Evolutionary conservation across 2,888 invertebrate genomes (phyloP).

Genomic region (Drosophila anceps): DNA sequence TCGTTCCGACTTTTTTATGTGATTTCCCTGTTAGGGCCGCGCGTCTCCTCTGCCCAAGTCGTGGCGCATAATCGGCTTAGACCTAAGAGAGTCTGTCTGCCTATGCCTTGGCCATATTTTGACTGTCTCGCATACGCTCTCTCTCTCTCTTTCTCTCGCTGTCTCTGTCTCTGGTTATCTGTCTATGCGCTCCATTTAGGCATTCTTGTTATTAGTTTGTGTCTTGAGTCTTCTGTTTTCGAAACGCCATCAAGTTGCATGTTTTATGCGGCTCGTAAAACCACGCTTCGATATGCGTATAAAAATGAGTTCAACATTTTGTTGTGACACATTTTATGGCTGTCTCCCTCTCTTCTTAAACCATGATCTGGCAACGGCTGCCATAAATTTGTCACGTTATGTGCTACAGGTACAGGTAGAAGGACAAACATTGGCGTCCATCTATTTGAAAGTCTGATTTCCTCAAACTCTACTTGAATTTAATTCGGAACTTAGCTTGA

Average conservation of each 20-base stretch:
- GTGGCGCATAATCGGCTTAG: constrained; percentile 72
- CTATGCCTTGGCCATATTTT: constrained; percentile 3
- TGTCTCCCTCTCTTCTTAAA: constrained; percentile 14
- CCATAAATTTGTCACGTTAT: constrained; percentile 14
- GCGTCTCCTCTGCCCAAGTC: constrained; percentile 38
- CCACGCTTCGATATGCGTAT: constrained; percentile 50
- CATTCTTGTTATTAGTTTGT: constrained; percentile 73
- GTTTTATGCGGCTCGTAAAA: constrained; percentile 69
- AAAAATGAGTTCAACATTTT: constrained; percentile 77
- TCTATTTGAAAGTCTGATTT: background rate
- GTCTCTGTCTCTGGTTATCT: constrained; percentile 19
- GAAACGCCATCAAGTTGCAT: constrained; percentile 71
- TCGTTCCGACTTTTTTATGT: constrained; percentile 71
- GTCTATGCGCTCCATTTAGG: constrained; percentile 49
- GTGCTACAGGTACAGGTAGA: constrained; percentile 10
- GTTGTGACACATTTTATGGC: constrained; percentile 73
- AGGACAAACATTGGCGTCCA: background rate
- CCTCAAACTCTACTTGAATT: background rate
- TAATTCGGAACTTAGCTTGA: background rate
- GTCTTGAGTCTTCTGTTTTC: constrained; percentile 67
- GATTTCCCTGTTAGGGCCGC: constrained; percentile 11
- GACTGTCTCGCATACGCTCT: constrained; percentile 7
- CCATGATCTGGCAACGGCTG: background rate
- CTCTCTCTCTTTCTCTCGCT: constrained; percentile 1
- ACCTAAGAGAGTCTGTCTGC: constrained; percentile 23